Conservation (phyloP, 2,888 invertebrate species). For the Tachina fera region DNA sequence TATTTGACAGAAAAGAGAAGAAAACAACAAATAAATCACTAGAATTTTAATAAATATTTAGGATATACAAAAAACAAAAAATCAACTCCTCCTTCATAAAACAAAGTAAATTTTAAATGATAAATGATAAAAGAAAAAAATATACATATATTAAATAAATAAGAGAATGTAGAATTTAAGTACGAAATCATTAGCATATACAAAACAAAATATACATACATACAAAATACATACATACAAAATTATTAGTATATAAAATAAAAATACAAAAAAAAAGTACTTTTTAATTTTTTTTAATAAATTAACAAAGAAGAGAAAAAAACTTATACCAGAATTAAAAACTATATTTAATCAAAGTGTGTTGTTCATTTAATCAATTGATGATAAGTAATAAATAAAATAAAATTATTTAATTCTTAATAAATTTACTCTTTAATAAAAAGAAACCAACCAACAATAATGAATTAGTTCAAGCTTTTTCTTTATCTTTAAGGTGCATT, state of each 20-base stretch:
- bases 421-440: conserved; percentile 48
- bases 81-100: conserved; percentile 30
- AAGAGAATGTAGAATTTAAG: conserved; percentile 61
- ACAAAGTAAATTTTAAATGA: not conserved
- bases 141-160: conserved; percentile 18
- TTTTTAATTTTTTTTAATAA: conserved; percentile 55
- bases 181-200: conserved; percentile 63
- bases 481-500: conserved; percentile 69
- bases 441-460: conserved; percentile 54
- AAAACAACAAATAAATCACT: not conserved
- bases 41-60: conserved; percentile 55
- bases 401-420: conserved; percentile 11
- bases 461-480: conserved; percentile 67
- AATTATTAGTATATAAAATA: conserved; percentile 36
- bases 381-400: conserved; percentile 43
- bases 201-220: conserved; percentile 54
- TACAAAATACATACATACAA: conserved; percentile 50
- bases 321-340: conserved; percentile 21
- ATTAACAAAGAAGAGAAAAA: conserved; percentile 47
- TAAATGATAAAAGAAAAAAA: conserved; percentile 8
- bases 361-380: conserved; percentile 62
- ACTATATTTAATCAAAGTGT: conserved; percentile 70
- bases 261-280: conserved; percentile 39
- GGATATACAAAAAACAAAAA: conserved; percentile 18
- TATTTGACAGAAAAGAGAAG: conserved; percentile 11